phyloP scores from a whole-genome alignment of 1,140 invertebrate genomes.

The Cepaea nemoralis region DNA sequence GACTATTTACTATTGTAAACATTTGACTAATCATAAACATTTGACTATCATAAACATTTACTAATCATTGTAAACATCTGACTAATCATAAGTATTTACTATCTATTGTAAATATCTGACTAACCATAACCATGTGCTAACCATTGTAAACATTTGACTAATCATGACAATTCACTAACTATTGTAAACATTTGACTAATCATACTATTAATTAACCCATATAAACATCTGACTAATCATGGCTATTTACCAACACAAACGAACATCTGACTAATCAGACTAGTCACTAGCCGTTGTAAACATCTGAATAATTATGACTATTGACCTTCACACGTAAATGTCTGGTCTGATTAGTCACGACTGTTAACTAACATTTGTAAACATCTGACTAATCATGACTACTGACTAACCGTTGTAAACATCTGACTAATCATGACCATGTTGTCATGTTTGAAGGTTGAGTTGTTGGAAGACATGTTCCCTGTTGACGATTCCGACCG shows the following conservation, averaged over 20 bases:
- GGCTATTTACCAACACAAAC: background rate
- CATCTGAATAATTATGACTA: background rate
- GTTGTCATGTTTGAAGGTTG: constrained; percentile 7
- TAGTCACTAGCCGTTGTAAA: background rate
- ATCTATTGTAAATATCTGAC: background rate
- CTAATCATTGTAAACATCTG: no score
- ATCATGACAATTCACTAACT: background rate
- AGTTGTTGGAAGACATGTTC: constrained; percentile 15
- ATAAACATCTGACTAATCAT: constrained; percentile 2
- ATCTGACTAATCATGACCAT: constrained; percentile 32
- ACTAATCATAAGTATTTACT: background rate
- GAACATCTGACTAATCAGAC: background rate
- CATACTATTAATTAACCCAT: background rate
- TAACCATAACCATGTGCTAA: background rate
- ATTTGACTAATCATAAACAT: background rate
- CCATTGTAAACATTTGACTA: background rate
- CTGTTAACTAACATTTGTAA: background rate
- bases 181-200: background rate
- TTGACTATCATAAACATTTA: background rate
- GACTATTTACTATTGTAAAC: background rate
- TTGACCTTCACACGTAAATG: background rate
- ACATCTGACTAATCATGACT: background rate
- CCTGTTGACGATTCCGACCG: constrained; percentile 14
- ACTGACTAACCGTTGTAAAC: constrained; percentile 15
- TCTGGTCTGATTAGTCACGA: background rate